These are phyloP conservation scores for Periophthalmodon schlosseri DNA, from an alignment of 2,113 vertebrate genomes.

Conservation along the genomic window DNA sequence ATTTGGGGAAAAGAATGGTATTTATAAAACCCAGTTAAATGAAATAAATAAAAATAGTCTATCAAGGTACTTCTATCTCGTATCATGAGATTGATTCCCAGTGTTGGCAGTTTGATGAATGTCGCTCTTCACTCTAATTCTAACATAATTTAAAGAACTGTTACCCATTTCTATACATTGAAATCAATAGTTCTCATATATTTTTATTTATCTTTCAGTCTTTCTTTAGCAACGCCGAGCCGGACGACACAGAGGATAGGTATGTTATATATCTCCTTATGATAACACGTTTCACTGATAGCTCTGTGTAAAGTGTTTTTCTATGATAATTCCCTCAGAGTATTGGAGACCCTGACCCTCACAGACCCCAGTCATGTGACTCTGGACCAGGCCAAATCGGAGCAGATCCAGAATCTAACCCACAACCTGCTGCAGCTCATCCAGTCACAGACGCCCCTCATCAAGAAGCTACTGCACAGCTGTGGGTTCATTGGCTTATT, in stretches of 20 bases:
- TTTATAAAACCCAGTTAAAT: no score
- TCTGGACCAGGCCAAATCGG: conserved; percentile 75
- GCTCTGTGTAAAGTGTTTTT: background rate
- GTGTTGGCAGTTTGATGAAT: no score
- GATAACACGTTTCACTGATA: background rate
- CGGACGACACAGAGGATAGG: conserved; percentile 42
- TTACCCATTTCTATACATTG: background rate
- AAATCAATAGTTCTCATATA: background rate
- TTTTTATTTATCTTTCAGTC: conserved; percentile 29
- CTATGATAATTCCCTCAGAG: conserved; percentile 50
- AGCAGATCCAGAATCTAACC: conserved; percentile 73
- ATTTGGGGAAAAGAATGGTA: no score
- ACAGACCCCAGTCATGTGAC: conserved; percentile 68
- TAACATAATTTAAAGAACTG: background rate
- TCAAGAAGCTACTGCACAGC: conserved; percentile 73
- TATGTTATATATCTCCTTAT: conserved; percentile 21
- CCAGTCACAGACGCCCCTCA: conserved; percentile 75
- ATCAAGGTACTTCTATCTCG: no score
- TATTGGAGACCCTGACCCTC: conserved; percentile 57
- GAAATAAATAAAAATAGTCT: no score
- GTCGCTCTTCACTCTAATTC: no score
- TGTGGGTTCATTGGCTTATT: conserved; percentile 45
- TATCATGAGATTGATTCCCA: no score
- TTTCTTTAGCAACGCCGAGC: conserved; percentile 30
- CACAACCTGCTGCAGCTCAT: conserved; percentile 73